A percentile compares a stretch with the other conserved stretches of the same genome.
Conservation (phyloP, 2,113 vertebrate genomes). For the Aptenodytes patagonicus region DNA sequence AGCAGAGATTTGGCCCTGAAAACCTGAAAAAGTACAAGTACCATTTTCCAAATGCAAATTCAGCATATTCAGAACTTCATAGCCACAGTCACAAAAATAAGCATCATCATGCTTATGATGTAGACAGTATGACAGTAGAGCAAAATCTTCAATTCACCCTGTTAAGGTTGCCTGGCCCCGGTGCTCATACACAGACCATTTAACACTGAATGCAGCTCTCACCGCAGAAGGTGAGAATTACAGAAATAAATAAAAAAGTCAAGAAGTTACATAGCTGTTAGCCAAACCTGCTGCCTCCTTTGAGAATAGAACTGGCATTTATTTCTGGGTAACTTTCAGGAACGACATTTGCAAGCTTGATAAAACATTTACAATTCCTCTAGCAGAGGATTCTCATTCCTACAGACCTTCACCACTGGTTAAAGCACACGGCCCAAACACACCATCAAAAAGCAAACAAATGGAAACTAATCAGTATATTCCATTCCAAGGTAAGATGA, state of each 20-base stretch:
- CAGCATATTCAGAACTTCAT: neutral
- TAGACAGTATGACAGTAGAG: neutral
- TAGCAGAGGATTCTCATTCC: neutral
- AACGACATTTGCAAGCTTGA: neutral
- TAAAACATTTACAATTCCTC: neutral
- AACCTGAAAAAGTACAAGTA: neutral
- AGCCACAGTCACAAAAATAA: neutral
- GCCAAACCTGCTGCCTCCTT: neutral
- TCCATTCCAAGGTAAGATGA: neutral
- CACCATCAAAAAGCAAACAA: neutral
- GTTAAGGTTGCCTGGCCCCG: neutral
- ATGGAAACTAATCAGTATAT: slow-evolving; percentile 3
- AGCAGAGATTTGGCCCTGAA: neutral
- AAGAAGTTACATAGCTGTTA: neutral
- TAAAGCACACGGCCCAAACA: neutral
- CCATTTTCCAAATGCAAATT: neutral
- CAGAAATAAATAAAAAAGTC: neutral
- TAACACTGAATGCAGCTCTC: neutral
- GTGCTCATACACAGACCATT: neutral
- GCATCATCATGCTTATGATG: too few species aligned
- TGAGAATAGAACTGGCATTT: neutral
- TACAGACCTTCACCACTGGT: neutral
- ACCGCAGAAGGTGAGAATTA: neutral
- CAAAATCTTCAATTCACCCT: neutral
- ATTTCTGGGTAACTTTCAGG: neutral